Percentiles rank a stretch among this genome's conserved stretches.
These are phyloP conservation scores for Rhea americana DNA, from an alignment of 2,113 vertebrate species.

Conservation along the genomic window DNA sequence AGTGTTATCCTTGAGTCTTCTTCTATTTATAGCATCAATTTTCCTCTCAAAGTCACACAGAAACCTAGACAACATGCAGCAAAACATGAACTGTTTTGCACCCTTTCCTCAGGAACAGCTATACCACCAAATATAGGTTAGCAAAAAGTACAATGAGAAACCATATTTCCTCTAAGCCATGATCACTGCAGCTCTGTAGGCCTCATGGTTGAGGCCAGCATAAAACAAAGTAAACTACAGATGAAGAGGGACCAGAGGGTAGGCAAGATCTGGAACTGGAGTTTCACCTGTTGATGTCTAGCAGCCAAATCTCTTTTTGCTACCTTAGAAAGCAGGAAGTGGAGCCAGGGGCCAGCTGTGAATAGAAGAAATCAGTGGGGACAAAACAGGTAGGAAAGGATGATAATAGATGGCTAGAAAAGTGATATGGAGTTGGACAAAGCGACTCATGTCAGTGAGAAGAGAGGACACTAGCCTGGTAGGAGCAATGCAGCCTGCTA, in stretches of 20 bases:
- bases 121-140: background rate
- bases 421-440: background rate
- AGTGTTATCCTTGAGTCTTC: background rate
- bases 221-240: background rate
- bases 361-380: background rate
- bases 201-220: background rate
- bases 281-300: background rate
- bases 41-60: background rate
- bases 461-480: background rate
- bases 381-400: background rate
- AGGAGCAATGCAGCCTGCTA: background rate
- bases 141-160: background rate
- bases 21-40: background rate
- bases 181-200: background rate
- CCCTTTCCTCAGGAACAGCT: background rate
- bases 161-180: background rate
- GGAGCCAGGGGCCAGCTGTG: background rate
- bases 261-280: background rate
- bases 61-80: background rate
- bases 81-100: background rate
- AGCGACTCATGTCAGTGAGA: background rate
- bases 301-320: background rate
- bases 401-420: background rate
- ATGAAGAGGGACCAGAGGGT: background rate
- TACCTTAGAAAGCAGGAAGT: background rate